Evolutionary conservation across 2,888 invertebrate species (phyloP).

Genomic region (Drosophila rellima): DNA sequence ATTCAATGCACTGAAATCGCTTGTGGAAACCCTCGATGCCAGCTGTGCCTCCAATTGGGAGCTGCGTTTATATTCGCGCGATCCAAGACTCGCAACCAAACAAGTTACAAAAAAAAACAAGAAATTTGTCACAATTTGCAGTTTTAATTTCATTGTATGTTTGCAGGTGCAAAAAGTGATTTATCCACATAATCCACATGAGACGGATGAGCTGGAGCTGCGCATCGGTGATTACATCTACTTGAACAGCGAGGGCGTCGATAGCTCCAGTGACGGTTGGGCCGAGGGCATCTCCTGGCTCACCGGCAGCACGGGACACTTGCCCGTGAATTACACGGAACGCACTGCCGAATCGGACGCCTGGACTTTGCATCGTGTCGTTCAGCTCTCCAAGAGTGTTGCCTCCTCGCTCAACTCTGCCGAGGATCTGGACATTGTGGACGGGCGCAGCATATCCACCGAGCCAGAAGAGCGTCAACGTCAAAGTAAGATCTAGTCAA

Average conservation of each 20-base stretch:
- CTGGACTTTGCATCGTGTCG: conserved; percentile 94
- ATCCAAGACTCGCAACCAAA: conserved; percentile 91
- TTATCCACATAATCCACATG: conserved; percentile 91
- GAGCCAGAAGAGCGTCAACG: conserved; percentile 81
- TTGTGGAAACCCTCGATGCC: conserved; percentile 91
- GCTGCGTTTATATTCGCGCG: conserved; percentile 94
- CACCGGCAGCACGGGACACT: conserved; percentile 90
- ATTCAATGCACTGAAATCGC: conserved; percentile 90
- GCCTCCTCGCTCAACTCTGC: conserved; percentile 84
- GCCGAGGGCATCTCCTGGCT: conserved; percentile 89
- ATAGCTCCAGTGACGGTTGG: conserved; percentile 94
- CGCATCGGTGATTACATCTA: conserved; percentile 95
- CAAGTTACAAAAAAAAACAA: conserved; percentile 85
- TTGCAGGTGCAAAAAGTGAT: conserved; percentile 91
- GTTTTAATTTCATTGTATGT: neutral
- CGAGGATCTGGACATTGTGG: conserved; percentile 84
- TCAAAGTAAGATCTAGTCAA: neutral
- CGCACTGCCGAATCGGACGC: conserved; percentile 95
- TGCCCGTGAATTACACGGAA: conserved; percentile 93
- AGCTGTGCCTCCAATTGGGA: conserved; percentile 92
- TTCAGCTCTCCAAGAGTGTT: conserved; percentile 87
- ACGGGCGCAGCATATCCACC: conserved; percentile 83
- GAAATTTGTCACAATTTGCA: neutral
- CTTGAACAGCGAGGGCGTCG: conserved; percentile 90
- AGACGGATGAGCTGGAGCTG: conserved; percentile 94